phyloP scores from a whole-genome alignment of 1,140 invertebrate species.

The Bicyclus anynana region DNA sequence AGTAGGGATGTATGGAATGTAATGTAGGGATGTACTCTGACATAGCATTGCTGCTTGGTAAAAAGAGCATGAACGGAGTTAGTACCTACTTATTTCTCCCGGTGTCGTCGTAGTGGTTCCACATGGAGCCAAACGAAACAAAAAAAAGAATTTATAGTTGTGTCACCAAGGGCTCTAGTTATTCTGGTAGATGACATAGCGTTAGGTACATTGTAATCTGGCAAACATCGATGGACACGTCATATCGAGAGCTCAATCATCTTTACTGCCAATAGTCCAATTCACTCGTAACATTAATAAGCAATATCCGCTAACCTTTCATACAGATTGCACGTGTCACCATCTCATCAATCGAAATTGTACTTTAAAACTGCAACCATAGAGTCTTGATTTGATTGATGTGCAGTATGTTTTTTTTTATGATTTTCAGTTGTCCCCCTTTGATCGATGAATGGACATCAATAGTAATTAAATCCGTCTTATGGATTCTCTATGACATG shows the following conservation, averaged over 20 bases:
- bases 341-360: conserved; percentile 17
- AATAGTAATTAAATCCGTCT: conserved; percentile 5
- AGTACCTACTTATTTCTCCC: no score
- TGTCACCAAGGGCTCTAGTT: no score
- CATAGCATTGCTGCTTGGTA: no score
- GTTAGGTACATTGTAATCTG: not conserved
- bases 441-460: conserved; percentile 8
- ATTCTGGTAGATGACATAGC: not conserved
- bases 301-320: conserved; percentile 64
- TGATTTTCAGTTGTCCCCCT: conserved; percentile 22
- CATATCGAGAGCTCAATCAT: conserved; percentile 38
- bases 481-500: not conserved
- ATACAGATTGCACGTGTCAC: conserved; percentile 49
- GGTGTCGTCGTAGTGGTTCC: no score
- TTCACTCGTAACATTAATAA: conserved; percentile 60
- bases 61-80: no score
- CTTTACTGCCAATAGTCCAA: conserved; percentile 59
- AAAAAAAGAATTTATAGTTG: no score
- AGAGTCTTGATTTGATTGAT: conserved; percentile 15
- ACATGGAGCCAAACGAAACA: no score
- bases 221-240: not conserved
- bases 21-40: no score
- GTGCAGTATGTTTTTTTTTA: conserved; percentile 16
- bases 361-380: conserved; percentile 17
- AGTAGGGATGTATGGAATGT: no score